These are phyloP conservation scores for Akabosia matsudoensis DNA, from an alignment of 1,140 invertebrate species.

Conservation along the genomic window DNA sequence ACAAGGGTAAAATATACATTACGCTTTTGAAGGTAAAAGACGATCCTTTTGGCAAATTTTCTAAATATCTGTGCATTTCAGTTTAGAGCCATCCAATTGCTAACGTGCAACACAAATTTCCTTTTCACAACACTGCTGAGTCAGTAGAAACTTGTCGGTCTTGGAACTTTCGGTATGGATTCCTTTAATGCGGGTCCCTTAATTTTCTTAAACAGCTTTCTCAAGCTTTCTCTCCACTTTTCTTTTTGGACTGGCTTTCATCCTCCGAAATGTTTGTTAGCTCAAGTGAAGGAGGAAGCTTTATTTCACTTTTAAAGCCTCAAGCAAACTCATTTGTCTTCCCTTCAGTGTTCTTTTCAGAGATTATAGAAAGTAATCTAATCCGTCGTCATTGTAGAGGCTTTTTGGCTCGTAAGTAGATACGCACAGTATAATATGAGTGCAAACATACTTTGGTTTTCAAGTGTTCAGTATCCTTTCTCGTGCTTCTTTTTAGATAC, in stretches of 20 bases:
- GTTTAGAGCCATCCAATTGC: too few relatives aligned
- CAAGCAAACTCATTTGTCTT: conserved; percentile 25
- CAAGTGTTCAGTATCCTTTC: too few relatives aligned
- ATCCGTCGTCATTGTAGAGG: background rate
- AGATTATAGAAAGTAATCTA: conserved; percentile 22
- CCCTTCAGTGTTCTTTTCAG: conserved; percentile 11
- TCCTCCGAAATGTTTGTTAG: conserved; percentile 5
- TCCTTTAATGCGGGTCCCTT: conserved; percentile 21
- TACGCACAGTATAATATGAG: background rate
- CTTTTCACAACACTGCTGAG: background rate
- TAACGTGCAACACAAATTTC: background rate
- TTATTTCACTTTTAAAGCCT: conserved; percentile 25
- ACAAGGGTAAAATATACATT: background rate
- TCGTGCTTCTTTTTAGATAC: too few relatives aligned
- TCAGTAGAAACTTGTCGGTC: background rate
- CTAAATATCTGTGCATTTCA: background rate
- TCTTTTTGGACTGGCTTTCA: background rate
- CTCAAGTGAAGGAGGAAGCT: conserved; percentile 23
- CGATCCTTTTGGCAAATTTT: background rate
- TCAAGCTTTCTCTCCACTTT: background rate
- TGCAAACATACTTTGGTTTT: background rate
- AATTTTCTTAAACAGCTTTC: conserved; percentile 19
- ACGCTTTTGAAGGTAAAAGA: background rate
- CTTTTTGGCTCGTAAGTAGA: background rate
- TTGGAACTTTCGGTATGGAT: conserved; percentile 19